These are phyloP conservation scores for Batillaria attramentaria DNA, from an alignment of 1,140 invertebrate genomes.

Conservation along the genomic window DNA sequence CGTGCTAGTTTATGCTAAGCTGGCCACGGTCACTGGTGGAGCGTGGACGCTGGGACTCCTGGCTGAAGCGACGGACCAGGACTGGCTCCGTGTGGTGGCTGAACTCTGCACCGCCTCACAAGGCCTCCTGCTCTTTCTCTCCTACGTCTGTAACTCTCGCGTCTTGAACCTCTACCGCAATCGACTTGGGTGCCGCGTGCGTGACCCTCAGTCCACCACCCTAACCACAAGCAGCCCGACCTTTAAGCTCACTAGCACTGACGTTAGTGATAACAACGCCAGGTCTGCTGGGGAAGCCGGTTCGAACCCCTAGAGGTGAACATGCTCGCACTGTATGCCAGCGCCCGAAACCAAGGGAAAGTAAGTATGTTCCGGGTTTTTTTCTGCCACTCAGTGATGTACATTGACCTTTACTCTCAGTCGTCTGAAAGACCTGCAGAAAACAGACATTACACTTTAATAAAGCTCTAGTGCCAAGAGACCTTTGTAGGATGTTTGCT, in stretches of 20 bases:
- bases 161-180: slow-evolving; percentile 5
- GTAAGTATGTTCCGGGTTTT: too few species aligned
- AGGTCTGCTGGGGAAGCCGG: too few species aligned
- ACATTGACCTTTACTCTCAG: too few species aligned
- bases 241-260: not conserved
- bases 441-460: too few species aligned
- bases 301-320: too few species aligned
- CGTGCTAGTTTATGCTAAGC: slow-evolving; percentile 31
- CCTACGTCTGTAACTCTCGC: not conserved
- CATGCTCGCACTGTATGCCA: too few species aligned
- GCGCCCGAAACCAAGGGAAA: too few species aligned
- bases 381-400: too few species aligned
- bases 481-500: too few species aligned
- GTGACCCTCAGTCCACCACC: not conserved
- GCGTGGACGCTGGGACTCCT: slow-evolving; percentile 1
- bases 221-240: too few species aligned
- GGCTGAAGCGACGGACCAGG: not conserved
- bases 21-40: slow-evolving; percentile 29
- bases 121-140: slow-evolving; percentile 18
- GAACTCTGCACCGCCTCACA: slow-evolving; percentile 3
- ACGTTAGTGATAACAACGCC: not conserved
- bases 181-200: slow-evolving; percentile 2
- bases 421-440: too few species aligned
- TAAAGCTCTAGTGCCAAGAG: too few species aligned
- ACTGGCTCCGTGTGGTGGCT: slow-evolving; percentile 3